phyloP scores from a whole-genome alignment of 2,797 vertebrate species.

The Sardinella longiceps region DNA sequence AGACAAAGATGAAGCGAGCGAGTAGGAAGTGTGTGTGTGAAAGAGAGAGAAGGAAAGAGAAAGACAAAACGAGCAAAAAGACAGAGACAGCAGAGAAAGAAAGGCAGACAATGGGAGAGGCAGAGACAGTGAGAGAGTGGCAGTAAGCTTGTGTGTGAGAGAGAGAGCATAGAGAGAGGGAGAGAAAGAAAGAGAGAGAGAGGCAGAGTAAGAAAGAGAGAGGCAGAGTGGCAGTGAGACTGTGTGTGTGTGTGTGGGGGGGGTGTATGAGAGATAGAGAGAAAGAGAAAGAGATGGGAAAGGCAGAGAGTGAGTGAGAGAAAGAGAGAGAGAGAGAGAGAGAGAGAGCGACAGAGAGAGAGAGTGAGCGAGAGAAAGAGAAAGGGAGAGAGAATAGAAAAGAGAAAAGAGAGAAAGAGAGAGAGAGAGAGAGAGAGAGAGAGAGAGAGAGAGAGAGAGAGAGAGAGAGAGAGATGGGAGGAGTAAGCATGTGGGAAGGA shows the following conservation, averaged over 20 bases:
- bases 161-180: constrained; percentile 11
- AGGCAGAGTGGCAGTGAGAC: too few species aligned
- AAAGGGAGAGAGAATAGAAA: neutral
- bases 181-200: constrained; percentile 27
- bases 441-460: neutral
- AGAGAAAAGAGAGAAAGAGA: constrained; percentile 46
- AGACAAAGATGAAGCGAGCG: too few species aligned
- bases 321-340: constrained; percentile 23
- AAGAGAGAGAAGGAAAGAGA: neutral
- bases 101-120: neutral
- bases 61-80: too few species aligned
- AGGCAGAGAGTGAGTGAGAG: constrained; percentile 39
- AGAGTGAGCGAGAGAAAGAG: neutral
- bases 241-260: too few species aligned
- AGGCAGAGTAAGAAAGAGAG: constrained; percentile 1
- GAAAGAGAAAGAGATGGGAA: too few species aligned
- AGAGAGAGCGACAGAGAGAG: constrained; percentile 27
- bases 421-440: too few species aligned
- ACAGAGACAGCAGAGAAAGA: too few species aligned
- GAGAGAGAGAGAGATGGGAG: too few species aligned
- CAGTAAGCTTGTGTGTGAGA: constrained; percentile 6
- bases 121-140: constrained; percentile 45
- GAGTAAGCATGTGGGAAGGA: constrained; percentile 30
- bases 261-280: too few species aligned
- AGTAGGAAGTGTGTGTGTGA: too few species aligned